These are phyloP conservation scores for Kryptolebias ocellatus DNA, from an alignment of 2,797 vertebrate genomes.

Conservation along the genomic window DNA sequence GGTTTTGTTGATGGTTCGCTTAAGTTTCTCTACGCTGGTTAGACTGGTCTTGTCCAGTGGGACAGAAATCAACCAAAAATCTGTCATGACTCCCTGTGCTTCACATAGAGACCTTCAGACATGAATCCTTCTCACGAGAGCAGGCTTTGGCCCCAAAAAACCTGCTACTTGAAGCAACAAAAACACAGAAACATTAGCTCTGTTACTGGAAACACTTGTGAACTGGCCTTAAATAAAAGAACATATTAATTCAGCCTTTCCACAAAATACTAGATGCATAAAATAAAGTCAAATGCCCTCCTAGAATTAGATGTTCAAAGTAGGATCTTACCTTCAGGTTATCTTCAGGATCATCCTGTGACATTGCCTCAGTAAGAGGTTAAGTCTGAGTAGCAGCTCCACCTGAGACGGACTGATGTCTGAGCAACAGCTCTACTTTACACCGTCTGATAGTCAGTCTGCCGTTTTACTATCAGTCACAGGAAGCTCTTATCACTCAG, in stretches of 20 bases:
- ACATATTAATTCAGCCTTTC: too few species aligned
- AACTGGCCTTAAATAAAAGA: neutral
- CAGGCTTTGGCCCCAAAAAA: constrained; percentile 30
- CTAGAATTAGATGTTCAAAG: neutral
- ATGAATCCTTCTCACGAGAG: constrained; percentile 26
- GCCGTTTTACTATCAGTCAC: constrained; percentile 28
- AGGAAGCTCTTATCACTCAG: constrained; percentile 31
- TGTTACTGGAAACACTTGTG: neutral
- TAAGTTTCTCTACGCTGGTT: constrained; percentile 89
- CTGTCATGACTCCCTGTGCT: constrained; percentile 80
- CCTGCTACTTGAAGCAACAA: constrained; percentile 22
- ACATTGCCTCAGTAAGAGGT: constrained; percentile 17
- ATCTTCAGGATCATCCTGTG: constrained; percentile 40
- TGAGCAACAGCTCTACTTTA: constrained; percentile 49
- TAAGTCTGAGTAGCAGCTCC: constrained; percentile 44
- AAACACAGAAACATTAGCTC: neutral
- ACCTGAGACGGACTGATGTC: constrained; percentile 46
- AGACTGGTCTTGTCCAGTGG: constrained; percentile 91
- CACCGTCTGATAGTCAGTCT: constrained; percentile 36
- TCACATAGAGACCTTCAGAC: constrained; percentile 33
- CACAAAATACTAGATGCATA: too few species aligned
- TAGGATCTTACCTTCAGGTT: constrained; percentile 49
- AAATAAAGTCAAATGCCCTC: too few species aligned
- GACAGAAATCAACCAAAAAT: constrained; percentile 94
- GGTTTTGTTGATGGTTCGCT: constrained; percentile 85